phyloP scores from a whole-genome alignment of 2,797 vertebrate species.

The Rousettus madagascariensis region DNA sequence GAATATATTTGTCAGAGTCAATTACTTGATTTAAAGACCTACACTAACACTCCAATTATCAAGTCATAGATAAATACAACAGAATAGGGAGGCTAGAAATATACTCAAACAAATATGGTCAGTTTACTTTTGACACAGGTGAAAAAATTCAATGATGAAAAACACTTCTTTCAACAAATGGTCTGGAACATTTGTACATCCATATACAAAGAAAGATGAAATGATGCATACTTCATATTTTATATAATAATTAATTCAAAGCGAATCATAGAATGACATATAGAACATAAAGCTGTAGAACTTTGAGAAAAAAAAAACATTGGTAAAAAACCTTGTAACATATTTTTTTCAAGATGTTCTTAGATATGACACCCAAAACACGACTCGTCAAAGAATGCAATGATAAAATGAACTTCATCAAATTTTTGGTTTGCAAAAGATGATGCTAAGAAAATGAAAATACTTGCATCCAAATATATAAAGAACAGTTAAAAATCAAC shows the following conservation, averaged over 20 bases:
- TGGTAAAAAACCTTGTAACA: neutral
- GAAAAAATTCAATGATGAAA: neutral
- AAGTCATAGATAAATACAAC: neutral
- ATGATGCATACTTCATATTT: neutral
- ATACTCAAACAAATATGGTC: neutral
- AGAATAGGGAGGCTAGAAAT: neutral
- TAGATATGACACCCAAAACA: neutral
- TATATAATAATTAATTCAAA: neutral
- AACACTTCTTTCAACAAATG: neutral
- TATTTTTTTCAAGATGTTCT: neutral
- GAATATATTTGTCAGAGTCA: neutral
- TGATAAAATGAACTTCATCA: neutral
- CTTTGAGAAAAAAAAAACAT: neutral
- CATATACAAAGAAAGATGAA: neutral
- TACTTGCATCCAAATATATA: neutral
- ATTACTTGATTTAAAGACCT: neutral
- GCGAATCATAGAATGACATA: rapidly evolving
- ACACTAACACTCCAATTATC: neutral
- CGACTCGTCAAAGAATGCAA: neutral
- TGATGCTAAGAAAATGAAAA: neutral
- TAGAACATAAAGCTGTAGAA: neutral
- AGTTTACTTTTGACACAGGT: neutral
- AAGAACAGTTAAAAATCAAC: neutral
- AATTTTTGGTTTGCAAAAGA: neutral
- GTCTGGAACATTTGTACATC: neutral